These are phyloP conservation scores for Acromyrmex echinatior DNA, from an alignment of 1,140 invertebrate genomes.

Conservation along the genomic window DNA sequence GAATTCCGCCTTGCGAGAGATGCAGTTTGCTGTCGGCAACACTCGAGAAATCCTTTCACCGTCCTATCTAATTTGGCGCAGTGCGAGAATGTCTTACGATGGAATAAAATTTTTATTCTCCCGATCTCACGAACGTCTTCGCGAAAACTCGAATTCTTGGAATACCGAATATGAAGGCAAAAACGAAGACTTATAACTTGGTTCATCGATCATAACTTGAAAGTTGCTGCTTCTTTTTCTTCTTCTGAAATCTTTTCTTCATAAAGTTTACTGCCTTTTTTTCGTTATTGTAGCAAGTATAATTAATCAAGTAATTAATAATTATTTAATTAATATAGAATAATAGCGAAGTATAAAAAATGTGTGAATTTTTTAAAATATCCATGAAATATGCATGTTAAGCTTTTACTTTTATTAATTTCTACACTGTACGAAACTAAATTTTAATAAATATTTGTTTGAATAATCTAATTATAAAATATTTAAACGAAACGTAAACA, in stretches of 20 bases:
- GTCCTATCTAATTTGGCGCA: conserved; percentile 11
- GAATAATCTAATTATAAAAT: no score
- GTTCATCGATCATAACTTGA: conserved; percentile 53
- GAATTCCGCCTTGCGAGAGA: conserved; percentile 35
- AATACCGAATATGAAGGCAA: conserved; percentile 14
- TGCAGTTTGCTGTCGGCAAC: conserved; percentile 27
- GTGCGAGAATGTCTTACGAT: conserved; percentile 20
- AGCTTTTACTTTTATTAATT: background rate
- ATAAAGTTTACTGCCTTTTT: background rate
- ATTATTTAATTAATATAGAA: conserved; percentile 25
- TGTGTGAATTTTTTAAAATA: background rate
- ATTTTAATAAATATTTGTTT: no score
- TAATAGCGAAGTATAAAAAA: conserved; percentile 6
- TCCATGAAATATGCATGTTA: background rate
- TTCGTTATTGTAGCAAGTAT: background rate
- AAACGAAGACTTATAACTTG: conserved; percentile 16
- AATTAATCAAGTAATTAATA: background rate
- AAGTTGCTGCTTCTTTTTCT: background rate
- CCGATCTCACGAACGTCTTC: conserved; percentile 31
- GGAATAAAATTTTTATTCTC: conserved; percentile 56
- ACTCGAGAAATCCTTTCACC: conserved; percentile 17
- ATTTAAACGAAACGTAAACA: no score
- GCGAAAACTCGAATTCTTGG: conserved; percentile 36
- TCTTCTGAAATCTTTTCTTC: background rate
- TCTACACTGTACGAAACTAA: background rate